Percentiles rank a stretch among this genome's conserved stretches.
Evolutionary conservation across 37 sponge, comb jelly and placozoan species (phyloP).

Genomic region (Beroe ovata): DNA sequence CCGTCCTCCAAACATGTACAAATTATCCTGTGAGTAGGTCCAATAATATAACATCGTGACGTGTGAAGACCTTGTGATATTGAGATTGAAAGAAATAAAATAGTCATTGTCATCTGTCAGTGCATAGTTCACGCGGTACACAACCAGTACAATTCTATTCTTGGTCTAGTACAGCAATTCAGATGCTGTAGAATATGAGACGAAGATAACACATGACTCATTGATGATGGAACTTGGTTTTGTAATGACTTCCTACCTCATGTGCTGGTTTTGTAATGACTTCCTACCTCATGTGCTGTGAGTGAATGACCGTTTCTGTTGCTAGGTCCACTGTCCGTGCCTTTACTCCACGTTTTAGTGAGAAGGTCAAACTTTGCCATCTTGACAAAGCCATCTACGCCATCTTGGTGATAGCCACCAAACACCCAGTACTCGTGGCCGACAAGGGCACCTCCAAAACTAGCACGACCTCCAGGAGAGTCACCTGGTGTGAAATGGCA

Average conservation of each 20-base stretch:
- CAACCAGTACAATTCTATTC: too few species aligned
- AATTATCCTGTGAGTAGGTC: not conserved
- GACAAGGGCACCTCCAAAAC: slow-evolving; percentile 53
- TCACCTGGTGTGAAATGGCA: not conserved
- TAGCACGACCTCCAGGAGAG: slow-evolving; percentile 31
- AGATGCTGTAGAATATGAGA: too few species aligned
- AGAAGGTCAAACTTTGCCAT: slow-evolving; percentile 33
- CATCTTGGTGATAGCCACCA: slow-evolving; percentile 8
- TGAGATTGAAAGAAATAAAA: too few species aligned
- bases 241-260: too few species aligned
- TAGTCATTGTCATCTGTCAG: too few species aligned
- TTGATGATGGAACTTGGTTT: too few species aligned
- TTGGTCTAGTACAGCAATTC: too few species aligned
- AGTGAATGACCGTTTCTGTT: slow-evolving; percentile 38
- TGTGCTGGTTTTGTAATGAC: too few species aligned
- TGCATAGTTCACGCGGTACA: too few species aligned
- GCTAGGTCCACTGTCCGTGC: slow-evolving; percentile 15
- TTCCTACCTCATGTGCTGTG: slow-evolving; percentile 53
- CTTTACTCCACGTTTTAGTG: not conserved
- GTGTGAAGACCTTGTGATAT: too few species aligned
- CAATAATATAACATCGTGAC: too few species aligned
- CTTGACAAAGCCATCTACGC: not conserved
- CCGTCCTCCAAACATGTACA: slow-evolving; percentile 61
- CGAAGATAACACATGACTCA: too few species aligned
- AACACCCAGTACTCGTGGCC: slow-evolving; percentile 53